Evolutionary conservation across 92 coral and sea anemone species (phyloP).

Genomic region (Desmophyllum pertusum): DNA sequence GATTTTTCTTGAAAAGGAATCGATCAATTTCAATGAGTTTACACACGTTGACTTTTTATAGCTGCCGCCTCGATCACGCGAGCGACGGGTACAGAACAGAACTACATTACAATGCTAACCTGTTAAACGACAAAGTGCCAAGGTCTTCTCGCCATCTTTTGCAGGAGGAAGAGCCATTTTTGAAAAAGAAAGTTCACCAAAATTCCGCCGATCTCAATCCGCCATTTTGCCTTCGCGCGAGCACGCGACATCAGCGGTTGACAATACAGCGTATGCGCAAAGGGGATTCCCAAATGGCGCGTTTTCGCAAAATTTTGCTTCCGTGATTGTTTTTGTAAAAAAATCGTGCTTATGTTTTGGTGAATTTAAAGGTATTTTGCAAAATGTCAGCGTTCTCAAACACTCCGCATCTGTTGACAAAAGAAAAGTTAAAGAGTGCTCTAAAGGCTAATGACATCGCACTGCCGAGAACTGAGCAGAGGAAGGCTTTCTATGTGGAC

Average conservation of each 20-base stretch:
- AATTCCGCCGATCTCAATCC: slow-evolving; percentile 33
- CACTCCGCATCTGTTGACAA: slow-evolving; percentile 84
- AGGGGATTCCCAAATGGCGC: slow-evolving; percentile 51
- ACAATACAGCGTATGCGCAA: slow-evolving; percentile 55
- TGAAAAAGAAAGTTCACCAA: neutral
- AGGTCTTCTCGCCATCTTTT: slow-evolving; percentile 55
- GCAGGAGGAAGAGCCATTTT: slow-evolving; percentile 72
- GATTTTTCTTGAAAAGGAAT: neutral
- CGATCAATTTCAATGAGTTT: neutral
- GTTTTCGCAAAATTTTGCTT: slow-evolving; percentile 21
- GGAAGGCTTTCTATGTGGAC: slow-evolving; percentile 83
- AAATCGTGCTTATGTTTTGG: neutral
- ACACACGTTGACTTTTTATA: neutral
- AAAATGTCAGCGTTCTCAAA: slow-evolving; percentile 77
- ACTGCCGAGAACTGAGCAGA: slow-evolving; percentile 86
- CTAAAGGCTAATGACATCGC: slow-evolving; percentile 75
- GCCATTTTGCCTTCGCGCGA: slow-evolving; percentile 48
- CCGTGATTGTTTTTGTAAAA: slow-evolving; percentile 9
- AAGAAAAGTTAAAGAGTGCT: slow-evolving; percentile 85
- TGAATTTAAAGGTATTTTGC: neutral
- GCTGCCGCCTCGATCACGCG: neutral
- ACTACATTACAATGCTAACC: slow-evolving; percentile 35
- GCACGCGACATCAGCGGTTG: slow-evolving; percentile 65
- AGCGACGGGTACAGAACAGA: neutral
- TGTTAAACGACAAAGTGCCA: slow-evolving; percentile 75